Base-by-base conservation (phyloP, 2,113 vertebrate genomes). In the Myiozetetes cayanensis region DNA sequence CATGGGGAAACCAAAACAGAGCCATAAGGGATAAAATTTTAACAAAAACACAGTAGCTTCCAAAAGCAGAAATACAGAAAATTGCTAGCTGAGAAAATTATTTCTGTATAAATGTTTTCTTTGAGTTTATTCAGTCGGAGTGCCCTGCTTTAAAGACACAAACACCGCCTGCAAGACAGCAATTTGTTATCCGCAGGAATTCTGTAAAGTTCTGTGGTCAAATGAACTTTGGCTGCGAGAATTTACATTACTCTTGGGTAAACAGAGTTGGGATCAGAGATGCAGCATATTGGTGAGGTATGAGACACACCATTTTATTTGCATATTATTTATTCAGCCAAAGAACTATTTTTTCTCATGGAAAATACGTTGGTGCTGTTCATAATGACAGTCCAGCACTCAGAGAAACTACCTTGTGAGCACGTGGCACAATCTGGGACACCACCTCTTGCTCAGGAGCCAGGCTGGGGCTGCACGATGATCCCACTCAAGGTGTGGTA, bases 51-150 rank as follows among this genome's bases (percentile, higher is more conserved):
- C 83, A 95, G 85, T 37, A 81, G 74, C 73, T 97, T 95, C 96
- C 96, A 97, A 93, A 79, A 94, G 89, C 53, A 85, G 82, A 79
- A 96, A 95, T 90, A 81, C 50, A 94, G 95, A 96, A 97, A 97
- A 97, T 96, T 95, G 95, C 94, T 96, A 96, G 93, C 90, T 97
- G 94, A 61, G 61, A 90, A 97, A 94, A 93, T 97, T 76, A 96
- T 87, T 96, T 94, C 96, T 96, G 95, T 95, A 94, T 79, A 97
- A 97, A 97, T 93, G 79, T 95, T 96, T 97, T 96, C 92, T 95
- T 91, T 95, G 94, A 96, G 88, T 67, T 71, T 86, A 96, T 80
- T 92, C 88, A 97, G 80, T 75, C 37, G 17, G 70, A 89, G 85
- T 10, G 5, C 61, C 95, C 94, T 67, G 96, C 96, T 97, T 96